Evolutionary conservation across 1,140 invertebrate species (phyloP), one percentile per base, ranked within the genome.

Genomic region (Dendrolimus punctatus): DNA sequence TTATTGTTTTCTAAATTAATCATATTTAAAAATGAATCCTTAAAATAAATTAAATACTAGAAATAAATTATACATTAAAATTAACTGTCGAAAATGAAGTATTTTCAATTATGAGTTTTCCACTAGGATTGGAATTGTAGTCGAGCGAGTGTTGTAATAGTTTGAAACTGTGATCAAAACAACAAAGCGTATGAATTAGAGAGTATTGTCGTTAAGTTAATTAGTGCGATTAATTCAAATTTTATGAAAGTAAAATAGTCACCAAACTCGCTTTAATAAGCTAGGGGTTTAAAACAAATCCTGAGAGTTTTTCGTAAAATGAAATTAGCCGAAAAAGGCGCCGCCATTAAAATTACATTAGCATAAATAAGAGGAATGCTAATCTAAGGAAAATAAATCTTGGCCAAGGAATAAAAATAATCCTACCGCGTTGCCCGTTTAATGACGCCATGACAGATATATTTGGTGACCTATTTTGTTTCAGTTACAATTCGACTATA

Each of bases 311-410:
- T 82, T 75, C 67, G 53, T 62, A 64, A 83, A 82, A 85, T 85
- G 77, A 84, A 85, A 85, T 85, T 85, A 83, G 80, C 77, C 71
- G 76, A 83, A 83, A 78, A 83, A 80, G 73, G 67, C 68, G 67
- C 57, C 58, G 76, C 80, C 82, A 85, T 85, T 85, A 83, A 85
- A 85, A 85, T 85, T 81, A 85, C 82, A 85, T 85, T 85, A 85
- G 82, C 82, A 85, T 83, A 85, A 85, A 85, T 83, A 85, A 82
- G 79, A 78, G 79, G 67, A 75, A 82, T 82, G 82, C 80, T 85
- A 85, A 85, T 85, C 79, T 82, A 69, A 73, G 70, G 73, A 71
- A 73, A 85, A 85, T 83, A 84, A 85, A 85, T 84, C 79, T 80
- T 73, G 63, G 59, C 54, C 39, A 60, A 57, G 71, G 75, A 83